Base-by-base conservation (phyloP, 1,140 invertebrate species). In the Paralvinella palmiformis region DNA sequence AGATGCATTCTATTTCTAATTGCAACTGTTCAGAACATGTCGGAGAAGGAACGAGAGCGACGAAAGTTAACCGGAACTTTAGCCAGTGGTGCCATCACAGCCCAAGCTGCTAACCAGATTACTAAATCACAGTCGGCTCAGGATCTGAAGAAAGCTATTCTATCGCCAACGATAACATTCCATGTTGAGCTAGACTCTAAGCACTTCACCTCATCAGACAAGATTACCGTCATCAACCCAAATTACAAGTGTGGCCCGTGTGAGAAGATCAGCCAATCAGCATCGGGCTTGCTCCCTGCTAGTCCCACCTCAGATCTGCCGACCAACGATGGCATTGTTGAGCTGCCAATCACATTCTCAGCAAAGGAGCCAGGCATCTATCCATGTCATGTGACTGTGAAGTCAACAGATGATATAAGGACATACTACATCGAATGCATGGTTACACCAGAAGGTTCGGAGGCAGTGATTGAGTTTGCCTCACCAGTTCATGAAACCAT, bases 381-480 rank as follows among this genome's bases (percentile, higher is more conserved):
- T 59, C 71, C 74, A 35, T 74, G 74, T 67, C 62, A 71, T 57
- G 70, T 80, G 6, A 65, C 70, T 6, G 65, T 80, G 44, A 61
- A 64, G 22, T 69, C 72, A 37, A 52, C 57, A 33, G 77, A 79
- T 63, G 79, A 80, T 69, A 72, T 80, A 13, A 66, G 78, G n/a
- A 71, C 79, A 13, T 78, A 75, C 58, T 67, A 67, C 48, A 71
- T 80, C 41, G 78, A 78, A 62, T 79, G 75, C 65, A 78, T 75
- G 3, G 78, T 79, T 13, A 73, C 71, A 48, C 77, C 77, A 64
- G 72, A 78, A 67, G 77, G 78, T 35, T 75, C 65, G 63, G 73
- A 70, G 20, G 72, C 77, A n/a, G 71, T 79, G 64, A 63, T 80
- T 44, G 66, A 72, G n/a, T 78, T 81, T 56, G 62, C 65, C 37